Percentiles rank a stretch among this genome's conserved stretches.
These are phyloP conservation scores for Drosophila virilis DNA, from an alignment of 1,140 invertebrate genomes.

Conservation along the genomic window DNA sequence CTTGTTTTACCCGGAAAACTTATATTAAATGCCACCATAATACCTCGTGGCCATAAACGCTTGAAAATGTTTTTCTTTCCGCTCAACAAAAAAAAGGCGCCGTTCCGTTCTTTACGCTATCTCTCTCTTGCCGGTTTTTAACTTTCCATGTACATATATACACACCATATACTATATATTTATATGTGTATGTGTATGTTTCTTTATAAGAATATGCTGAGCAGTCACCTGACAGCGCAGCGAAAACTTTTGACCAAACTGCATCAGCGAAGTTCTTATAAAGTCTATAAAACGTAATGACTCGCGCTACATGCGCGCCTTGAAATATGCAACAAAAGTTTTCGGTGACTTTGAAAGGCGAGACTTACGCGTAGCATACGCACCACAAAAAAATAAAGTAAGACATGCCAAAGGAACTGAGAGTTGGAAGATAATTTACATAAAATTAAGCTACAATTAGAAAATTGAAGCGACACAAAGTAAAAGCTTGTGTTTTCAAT, in stretches of 20 bases:
- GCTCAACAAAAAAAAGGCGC: conserved; percentile 30
- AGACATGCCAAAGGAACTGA: conserved; percentile 7
- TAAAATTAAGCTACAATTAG: conserved; percentile 54
- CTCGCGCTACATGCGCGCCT: conserved; percentile 73
- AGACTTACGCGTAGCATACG: conserved; percentile 1
- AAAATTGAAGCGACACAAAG: conserved; percentile 19
- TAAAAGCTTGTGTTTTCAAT: conserved; percentile 12
- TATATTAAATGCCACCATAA: conserved; percentile 33
- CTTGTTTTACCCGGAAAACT: conserved; percentile 11
- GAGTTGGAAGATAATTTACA: conserved; percentile 36
- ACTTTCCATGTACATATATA: not conserved
- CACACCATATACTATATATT: conserved; percentile 10
- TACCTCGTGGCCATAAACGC: conserved; percentile 27
- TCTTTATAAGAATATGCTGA: conserved; percentile 1
- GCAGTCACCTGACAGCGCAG: conserved; percentile 51
- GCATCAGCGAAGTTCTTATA: conserved; percentile 78
- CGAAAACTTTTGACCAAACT: conserved; percentile 72
- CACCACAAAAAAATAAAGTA: conserved; percentile 4
- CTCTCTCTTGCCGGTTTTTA: not conserved
- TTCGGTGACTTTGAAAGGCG: conserved; percentile 62
- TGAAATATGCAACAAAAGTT: conserved; percentile 76
- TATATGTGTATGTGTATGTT: conserved; percentile 11
- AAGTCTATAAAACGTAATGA: conserved; percentile 82
- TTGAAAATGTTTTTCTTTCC: conserved; percentile 37
- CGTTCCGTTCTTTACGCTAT: conserved; percentile 1